Percentiles rank a stretch among this genome's conserved stretches.
phyloP scores from a whole-genome alignment of 1,140 invertebrate species.

The Platyscapa corneri region DNA sequence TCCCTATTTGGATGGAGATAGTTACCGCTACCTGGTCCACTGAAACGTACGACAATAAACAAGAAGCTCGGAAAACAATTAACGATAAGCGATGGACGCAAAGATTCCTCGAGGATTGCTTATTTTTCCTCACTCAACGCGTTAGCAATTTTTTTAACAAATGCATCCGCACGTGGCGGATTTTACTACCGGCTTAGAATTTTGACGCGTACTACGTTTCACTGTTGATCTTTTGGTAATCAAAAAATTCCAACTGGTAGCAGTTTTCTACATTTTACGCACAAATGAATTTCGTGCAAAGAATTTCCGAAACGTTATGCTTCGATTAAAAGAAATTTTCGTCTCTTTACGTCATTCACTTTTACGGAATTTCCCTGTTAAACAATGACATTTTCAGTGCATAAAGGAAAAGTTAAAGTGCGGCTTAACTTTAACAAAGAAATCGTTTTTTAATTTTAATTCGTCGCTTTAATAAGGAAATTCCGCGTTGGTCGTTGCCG shows the following conservation, averaged over 20 bases:
- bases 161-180: not conserved
- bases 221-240: no score
- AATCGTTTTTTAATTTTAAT: not conserved
- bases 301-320: no score
- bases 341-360: conserved; percentile 34
- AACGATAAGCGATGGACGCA: conserved; percentile 54
- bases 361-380: not conserved
- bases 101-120: conserved; percentile 16
- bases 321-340: no score
- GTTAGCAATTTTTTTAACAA: not conserved
- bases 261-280: not conserved
- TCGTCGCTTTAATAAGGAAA: conserved; percentile 7
- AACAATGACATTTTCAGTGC: not conserved
- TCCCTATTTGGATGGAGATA: conserved; percentile 75
- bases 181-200: not conserved
- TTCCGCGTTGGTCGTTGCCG: not conserved
- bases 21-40: conserved; percentile 75
- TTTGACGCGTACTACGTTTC: no score
- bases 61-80: conserved; percentile 56
- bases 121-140: not conserved
- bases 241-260: not conserved
- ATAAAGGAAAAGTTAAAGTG: not conserved
- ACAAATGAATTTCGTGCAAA: not conserved
- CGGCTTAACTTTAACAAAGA: no score
- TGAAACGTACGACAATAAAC: conserved; percentile 75